Percentiles rank a stretch among this genome's conserved stretches.
Conservation (phyloP, 2,113 vertebrate species). For the Andinoacara biseriatus region DNA sequence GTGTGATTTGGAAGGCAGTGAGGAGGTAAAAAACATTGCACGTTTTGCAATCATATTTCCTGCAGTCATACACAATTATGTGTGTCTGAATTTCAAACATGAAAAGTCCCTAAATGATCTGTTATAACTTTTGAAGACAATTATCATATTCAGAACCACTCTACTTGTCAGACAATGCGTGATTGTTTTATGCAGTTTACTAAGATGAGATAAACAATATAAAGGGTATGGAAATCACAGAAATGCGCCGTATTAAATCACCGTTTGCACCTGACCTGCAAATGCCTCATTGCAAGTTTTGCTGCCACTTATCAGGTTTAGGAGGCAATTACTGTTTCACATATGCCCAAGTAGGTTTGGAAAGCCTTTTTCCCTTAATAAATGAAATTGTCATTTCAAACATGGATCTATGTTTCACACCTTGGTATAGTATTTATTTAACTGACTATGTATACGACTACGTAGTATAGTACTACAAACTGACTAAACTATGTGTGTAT, state of each 20-base stretch:
- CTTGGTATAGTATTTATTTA: too few species aligned
- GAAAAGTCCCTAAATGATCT: neutral
- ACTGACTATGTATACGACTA: too few species aligned
- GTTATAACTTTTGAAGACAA: neutral
- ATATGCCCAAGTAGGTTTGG: too few species aligned
- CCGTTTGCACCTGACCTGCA: neutral
- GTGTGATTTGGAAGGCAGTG: neutral
- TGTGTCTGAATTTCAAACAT: neutral
- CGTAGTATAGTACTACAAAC: too few species aligned
- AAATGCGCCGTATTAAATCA: neutral
- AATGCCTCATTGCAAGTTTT: too few species aligned
- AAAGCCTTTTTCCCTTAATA: too few species aligned
- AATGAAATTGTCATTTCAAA: too few species aligned
- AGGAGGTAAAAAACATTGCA: neutral
- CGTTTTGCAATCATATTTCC: neutral
- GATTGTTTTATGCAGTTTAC: neutral
- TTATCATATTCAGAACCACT: neutral
- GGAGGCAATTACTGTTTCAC: too few species aligned
- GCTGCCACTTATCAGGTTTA: too few species aligned
- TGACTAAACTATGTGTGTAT: too few species aligned
- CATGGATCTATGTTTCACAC: too few species aligned
- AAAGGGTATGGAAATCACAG: neutral
- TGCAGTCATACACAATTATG: neutral
- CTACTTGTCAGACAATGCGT: neutral
- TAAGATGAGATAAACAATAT: slow-evolving; percentile 1